Percentiles rank a stretch among this genome's conserved stretches.
Evolutionary conservation across 1,140 invertebrate genomes (phyloP).

Genomic region (Hylaeus volcanicus): DNA sequence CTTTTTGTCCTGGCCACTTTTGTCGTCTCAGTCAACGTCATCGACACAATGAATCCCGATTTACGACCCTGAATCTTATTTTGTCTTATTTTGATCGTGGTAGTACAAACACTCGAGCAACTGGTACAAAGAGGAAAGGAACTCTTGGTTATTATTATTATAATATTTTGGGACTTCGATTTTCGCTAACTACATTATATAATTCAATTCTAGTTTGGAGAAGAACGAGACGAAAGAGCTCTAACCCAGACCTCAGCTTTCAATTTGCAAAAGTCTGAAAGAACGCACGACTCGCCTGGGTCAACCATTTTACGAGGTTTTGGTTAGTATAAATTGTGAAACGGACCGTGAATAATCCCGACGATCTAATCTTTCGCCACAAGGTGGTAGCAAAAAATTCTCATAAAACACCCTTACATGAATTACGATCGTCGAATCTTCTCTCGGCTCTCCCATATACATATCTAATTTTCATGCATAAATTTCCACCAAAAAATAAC

Average conservation of each 20-base stretch:
- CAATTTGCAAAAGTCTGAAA: background rate
- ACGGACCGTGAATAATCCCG: slow-evolving; percentile 54
- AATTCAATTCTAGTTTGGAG: no score
- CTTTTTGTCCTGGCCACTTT: no score
- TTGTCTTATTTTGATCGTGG: no score
- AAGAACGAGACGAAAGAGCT: no score
- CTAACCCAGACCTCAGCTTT: background rate
- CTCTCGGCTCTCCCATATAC: slow-evolving; percentile 5
- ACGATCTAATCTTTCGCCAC: slow-evolving; percentile 51
- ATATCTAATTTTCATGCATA: slow-evolving; percentile 48
- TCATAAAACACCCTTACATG: slow-evolving; percentile 47
- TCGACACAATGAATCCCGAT: no score
- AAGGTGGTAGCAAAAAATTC: slow-evolving; percentile 36
- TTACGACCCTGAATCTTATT: no score
- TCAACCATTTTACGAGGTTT: slow-evolving; percentile 18
- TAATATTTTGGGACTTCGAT: no score
- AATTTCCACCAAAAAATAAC: slow-evolving; percentile 33
- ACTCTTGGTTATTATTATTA: no score
- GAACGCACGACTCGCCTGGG: slow-evolving; percentile 8
- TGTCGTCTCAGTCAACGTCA: no score
- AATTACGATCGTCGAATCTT: slow-evolving; percentile 46
- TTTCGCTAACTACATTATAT: no score
- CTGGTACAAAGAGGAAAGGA: no score
- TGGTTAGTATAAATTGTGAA: slow-evolving; percentile 38
- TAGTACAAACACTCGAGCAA: no score